Evolutionary conservation across 2,797 vertebrate genomes (phyloP), one percentile per base, ranked within the genome.

Genomic region (Urophycis tenuis): DNA sequence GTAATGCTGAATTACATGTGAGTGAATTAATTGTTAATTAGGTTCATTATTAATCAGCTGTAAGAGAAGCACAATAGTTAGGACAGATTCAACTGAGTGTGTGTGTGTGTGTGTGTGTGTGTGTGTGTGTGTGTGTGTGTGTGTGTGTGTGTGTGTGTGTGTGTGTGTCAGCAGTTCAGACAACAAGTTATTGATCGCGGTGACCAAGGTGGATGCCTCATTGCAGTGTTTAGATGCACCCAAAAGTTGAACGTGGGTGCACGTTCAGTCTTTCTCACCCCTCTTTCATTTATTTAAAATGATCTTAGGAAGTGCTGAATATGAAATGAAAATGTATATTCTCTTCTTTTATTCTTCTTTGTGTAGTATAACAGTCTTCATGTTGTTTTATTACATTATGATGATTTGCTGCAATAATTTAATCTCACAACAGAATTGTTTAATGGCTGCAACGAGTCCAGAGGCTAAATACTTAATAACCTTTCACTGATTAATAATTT

Each of bases 401-500:
- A 31, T 30, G 12, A 14, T 41, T 41, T 41, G 12, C 12, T 41
- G 39, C 17, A 15, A 15, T 41, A 41, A 69, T 19, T 67, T 7
- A 30, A 69, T 69, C 49, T 79, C 3, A 36, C 34, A 86, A 81
- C 79, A 78, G 69, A 85, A 82, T 81, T 53, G 25, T 78, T 75
- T 83, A 60, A 74, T 75, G 17, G 74, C 72, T 33, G 29, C 73
- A 75, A 70, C 79, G 35, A 76, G 77, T 14, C 85, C 41, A 9
- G 78, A 80, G 81, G 86, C 77, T 35, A 34, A 53, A 7, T 60
- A 25, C 70, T 49, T 39, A 75, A 82, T 74, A 80, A 85, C 80
- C n/a, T n/a, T 84, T 80, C 77, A 82, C 74, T 74, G 45, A 53
- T 89, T 79, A 91, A 89, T 89, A 85, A 89, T 89, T 88, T 69